Percentiles rank a stretch among this genome's conserved stretches.
Evolutionary conservation across 2,113 vertebrate genomes (phyloP).

Genomic region (Malurus melanocephalus): DNA sequence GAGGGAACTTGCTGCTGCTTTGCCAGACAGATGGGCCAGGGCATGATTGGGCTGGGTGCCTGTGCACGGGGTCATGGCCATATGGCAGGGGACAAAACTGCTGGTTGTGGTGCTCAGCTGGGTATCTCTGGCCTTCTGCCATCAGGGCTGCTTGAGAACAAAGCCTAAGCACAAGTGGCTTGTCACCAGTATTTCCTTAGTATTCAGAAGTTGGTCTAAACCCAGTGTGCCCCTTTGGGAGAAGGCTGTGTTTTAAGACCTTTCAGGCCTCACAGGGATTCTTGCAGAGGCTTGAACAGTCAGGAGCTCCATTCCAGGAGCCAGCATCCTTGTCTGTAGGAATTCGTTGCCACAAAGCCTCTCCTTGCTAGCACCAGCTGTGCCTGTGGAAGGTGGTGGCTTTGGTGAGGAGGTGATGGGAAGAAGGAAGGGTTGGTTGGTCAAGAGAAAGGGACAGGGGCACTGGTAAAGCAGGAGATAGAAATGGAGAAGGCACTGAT

Average conservation of each 20-base stretch:
- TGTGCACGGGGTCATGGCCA: fast-evolving
- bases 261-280: neutral
- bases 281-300: neutral
- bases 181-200: neutral
- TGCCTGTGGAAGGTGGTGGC: neutral
- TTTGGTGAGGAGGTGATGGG: neutral
- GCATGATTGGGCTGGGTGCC: neutral
- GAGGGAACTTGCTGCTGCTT: neutral
- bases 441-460: neutral
- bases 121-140: neutral
- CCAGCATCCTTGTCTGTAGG: neutral
- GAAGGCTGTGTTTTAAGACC: neutral
- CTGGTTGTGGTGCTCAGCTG: neutral
- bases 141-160: neutral
- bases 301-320: neutral
- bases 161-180: neutral
- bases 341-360: neutral
- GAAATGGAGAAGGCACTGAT: neutral
- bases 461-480: neutral
- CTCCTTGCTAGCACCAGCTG: neutral
- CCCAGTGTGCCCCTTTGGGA: neutral
- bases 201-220: neutral
- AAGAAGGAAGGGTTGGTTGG: neutral
- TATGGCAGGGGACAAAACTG: neutral
- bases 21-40: neutral